A percentile compares a stretch with the other conserved stretches of the same genome.
Evolutionary conservation across 2,888 invertebrate species (phyloP).

Genomic region (Oscheius sp.): DNA sequence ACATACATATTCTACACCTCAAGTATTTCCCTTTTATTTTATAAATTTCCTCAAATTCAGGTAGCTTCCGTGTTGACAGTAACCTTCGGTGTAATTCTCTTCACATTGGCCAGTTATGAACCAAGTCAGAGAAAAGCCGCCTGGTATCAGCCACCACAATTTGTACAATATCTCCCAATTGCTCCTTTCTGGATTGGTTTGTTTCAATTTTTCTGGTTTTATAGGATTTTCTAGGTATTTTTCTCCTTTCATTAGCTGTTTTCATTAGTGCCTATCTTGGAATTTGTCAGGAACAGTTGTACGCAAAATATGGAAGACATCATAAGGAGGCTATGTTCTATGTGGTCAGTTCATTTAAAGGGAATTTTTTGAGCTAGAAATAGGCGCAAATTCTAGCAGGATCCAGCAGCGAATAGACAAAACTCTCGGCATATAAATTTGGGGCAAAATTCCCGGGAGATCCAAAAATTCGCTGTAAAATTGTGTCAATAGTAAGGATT

Average conservation of each 20-base stretch:
- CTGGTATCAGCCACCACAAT: conserved; percentile 23
- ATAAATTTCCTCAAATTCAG: conserved; percentile 2
- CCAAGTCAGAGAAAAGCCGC: conserved; percentile 19
- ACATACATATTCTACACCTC: conserved; percentile 77
- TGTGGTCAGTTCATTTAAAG: conserved; percentile 53
- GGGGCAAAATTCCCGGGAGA: no score
- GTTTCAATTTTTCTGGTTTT: no score
- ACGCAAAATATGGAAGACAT: conserved; percentile 81
- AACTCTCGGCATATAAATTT: no score
- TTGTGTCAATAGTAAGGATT: no score
- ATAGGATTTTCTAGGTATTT: conserved; percentile 68
- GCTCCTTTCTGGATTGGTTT: conserved; percentile 55
- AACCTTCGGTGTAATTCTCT: conserved; percentile 88
- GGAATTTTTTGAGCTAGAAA: neutral
- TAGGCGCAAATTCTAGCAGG: neutral
- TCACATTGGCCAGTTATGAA: conserved; percentile 80
- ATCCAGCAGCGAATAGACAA: no score
- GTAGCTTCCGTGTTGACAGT: conserved; percentile 87
- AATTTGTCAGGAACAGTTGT: conserved; percentile 75
- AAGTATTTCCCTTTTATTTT: neutral
- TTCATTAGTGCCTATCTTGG: conserved; percentile 86
- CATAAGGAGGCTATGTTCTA: conserved; percentile 69
- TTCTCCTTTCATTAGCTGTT: conserved; percentile 85
- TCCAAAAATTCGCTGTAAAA: no score
- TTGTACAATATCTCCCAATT: conserved; percentile 40